These are phyloP conservation scores for Penelope pileata DNA, from an alignment of 2,113 vertebrate genomes.

Conservation along the genomic window DNA sequence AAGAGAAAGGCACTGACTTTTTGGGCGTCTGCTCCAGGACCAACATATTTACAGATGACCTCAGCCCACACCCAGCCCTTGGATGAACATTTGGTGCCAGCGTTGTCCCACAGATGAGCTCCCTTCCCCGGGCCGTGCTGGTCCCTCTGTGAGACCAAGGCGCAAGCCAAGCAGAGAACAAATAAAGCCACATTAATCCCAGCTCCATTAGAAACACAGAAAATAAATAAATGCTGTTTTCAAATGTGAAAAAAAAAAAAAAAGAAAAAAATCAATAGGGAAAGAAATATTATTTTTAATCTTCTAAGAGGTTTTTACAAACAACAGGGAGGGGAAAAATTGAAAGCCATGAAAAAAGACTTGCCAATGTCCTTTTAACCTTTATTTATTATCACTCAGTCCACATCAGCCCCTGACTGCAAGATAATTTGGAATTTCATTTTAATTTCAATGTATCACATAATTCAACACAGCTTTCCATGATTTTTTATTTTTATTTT, in stretches of 20 bases:
- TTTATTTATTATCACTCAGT: constrained; percentile 82
- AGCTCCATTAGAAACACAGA: constrained; percentile 75
- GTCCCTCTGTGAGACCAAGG: background rate
- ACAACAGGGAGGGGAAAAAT: constrained; percentile 77
- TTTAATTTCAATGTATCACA: constrained; percentile 81
- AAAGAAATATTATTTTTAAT: constrained; percentile 85
- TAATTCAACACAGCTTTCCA: constrained; percentile 76
- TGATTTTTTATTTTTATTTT: constrained; percentile 18
- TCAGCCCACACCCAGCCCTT: background rate
- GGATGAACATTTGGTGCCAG: background rate
- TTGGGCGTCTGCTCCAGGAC: background rate
- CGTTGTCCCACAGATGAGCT: background rate
- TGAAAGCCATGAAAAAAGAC: constrained; percentile 78
- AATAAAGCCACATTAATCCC: constrained; percentile 68
- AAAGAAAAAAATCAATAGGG: constrained; percentile 77
- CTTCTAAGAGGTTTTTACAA: constrained; percentile 82
- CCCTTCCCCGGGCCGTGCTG: background rate
- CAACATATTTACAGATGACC: background rate
- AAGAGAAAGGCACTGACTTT: background rate
- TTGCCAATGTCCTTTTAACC: constrained; percentile 79
- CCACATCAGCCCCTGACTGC: constrained; percentile 74
- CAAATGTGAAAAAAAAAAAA: constrained; percentile 72
- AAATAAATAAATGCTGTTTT: constrained; percentile 79
- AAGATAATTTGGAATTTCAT: constrained; percentile 83
- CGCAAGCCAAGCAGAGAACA: constrained; percentile 39